Evolutionary conservation across 2,888 invertebrate species (phyloP), one percentile per base, ranked within the genome.

Genomic region (Volucella zonaria): DNA sequence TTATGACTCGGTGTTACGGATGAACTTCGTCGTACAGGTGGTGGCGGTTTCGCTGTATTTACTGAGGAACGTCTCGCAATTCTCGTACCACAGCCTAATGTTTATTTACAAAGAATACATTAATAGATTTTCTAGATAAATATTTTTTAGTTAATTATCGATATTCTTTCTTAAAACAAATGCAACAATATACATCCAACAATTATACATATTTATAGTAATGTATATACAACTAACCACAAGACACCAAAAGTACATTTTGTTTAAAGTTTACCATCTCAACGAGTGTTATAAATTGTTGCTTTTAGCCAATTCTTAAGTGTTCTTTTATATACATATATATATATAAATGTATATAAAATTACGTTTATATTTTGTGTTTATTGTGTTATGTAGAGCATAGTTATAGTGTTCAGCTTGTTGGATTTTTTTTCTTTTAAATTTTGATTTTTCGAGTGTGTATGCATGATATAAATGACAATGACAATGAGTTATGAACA

Each of bases 21-120:
- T 0, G 97, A 96, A 0, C 97, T 97, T 51, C 97, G 93, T 66
- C 97, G 93, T 56, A 97, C 95, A 0, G 97, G 97, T 45, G 97
- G 97, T 83, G 96, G 96, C 47, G 97, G 97, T 91, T 96, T 95
- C 18, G 91, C 90, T 87, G 91, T 91, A 87, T 92, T 92, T 42
- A 92, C 89, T 75, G 92, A 92, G 49, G 92, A 91, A 51, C 92
- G 90, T 74, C 92, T 89, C 62, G 92, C 90, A 71, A 92, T 91
- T 87, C 92, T 90, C 66, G 92, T 90, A 51, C 89, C 89, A 87
- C 89, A 89, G 82, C 89, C 89, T 89, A 54, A 67, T 58, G 56
- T 59, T 18, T 70, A 40, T 23, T 83, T 66, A 66, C 62, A 85
- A 67, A 31, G 81, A 14, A 68, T 38, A 51, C 2, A 71, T 67